Conservation (phyloP, 2,888 invertebrate species). For the Scaptomyza flava region DNA sequence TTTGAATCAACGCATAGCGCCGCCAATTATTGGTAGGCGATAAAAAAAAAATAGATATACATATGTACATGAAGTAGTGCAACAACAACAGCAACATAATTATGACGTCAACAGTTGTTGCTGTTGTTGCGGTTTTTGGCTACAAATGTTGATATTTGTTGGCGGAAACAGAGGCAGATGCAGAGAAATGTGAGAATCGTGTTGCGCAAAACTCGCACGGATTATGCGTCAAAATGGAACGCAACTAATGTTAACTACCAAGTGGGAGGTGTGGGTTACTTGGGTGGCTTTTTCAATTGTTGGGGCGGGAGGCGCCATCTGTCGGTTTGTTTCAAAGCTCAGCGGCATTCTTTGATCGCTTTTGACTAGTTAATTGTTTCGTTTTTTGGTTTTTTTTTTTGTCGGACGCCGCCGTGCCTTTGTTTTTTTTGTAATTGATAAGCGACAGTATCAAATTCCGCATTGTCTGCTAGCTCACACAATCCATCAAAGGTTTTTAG, state of each 20-base stretch:
- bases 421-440: slow-evolving; percentile 71
- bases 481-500: slow-evolving; percentile 74
- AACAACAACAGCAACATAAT: slow-evolving; percentile 41
- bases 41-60: slow-evolving; percentile 58
- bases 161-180: slow-evolving; percentile 50
- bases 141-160: slow-evolving; percentile 26
- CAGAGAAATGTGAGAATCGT: slow-evolving; percentile 31
- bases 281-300: not conserved
- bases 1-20: slow-evolving; percentile 65
- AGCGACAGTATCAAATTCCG: slow-evolving; percentile 43
- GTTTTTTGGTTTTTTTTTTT: too few relatives aligned
- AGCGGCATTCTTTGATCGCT: slow-evolving; percentile 58
- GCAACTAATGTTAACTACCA: slow-evolving; percentile 25
- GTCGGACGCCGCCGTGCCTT: slow-evolving; percentile 58
- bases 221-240: slow-evolving; percentile 45
- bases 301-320: slow-evolving; percentile 58
- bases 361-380: slow-evolving; percentile 72
- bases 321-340: slow-evolving; percentile 62
- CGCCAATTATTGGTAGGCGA: slow-evolving; percentile 69
- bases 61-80: not conserved
- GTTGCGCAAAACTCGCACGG: slow-evolving; percentile 22
- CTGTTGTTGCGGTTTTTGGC: slow-evolving; percentile 40
- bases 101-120: slow-evolving; percentile 63
- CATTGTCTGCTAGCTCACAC: slow-evolving; percentile 52
- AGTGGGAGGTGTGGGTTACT: not conserved